Percentiles rank a stretch among this genome's conserved stretches.
These are phyloP conservation scores for Cranoglanis bouderius DNA, from an alignment of 2,113 vertebrate genomes.

Conservation along the genomic window DNA sequence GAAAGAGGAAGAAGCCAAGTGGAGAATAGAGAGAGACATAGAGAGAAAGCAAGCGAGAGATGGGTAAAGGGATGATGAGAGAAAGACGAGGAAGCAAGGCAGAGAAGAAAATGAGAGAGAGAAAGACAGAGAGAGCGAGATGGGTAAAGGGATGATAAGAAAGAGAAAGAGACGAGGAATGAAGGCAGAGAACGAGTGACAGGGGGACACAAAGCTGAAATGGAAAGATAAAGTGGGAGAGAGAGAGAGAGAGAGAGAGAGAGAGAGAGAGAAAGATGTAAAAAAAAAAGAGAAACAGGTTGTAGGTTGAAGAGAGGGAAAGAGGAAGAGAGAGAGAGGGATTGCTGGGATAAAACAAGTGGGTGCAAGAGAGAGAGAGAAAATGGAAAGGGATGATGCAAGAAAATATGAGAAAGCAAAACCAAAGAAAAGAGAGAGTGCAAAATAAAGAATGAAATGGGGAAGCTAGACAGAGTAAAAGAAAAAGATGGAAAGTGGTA, in stretches of 20 bases:
- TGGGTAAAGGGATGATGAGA: conserved; percentile 12
- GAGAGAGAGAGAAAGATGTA: background rate
- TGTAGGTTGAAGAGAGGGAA: background rate
- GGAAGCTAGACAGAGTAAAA: background rate
- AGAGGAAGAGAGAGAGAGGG: background rate
- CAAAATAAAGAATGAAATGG: background rate
- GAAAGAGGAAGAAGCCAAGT: background rate
- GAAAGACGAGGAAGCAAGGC: background rate
- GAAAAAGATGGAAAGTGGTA: background rate
- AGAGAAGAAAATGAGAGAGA: conserved; percentile 31
- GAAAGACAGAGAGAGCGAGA: background rate
- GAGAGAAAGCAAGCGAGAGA: background rate
- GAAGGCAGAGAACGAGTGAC: background rate
- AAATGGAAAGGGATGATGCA: background rate
- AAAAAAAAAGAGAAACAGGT: no score
- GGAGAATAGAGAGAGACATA: background rate
- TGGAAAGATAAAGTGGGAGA: background rate
- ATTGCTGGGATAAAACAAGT: background rate
- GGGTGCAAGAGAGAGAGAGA: background rate
- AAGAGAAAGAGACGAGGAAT: background rate
- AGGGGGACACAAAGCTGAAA: background rate
- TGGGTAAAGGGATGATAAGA: conserved; percentile 12
- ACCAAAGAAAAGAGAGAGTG: no score
- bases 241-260: background rate
- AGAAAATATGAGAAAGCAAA: background rate